These are phyloP conservation scores for Dasysyrphus albostriatus DNA, from an alignment of 2,888 invertebrate species.

Conservation along the genomic window DNA sequence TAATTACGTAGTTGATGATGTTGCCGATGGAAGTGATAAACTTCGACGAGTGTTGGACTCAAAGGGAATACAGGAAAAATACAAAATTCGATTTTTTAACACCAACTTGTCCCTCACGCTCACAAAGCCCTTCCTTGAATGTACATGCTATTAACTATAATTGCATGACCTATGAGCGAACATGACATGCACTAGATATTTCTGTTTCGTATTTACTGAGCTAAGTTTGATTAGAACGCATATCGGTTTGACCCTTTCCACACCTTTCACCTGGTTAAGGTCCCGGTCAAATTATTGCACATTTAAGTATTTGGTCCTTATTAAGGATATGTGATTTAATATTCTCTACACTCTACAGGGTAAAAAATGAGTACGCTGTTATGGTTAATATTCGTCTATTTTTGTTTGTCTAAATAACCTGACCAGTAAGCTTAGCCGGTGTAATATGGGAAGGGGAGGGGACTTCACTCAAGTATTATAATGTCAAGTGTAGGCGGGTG, in stretches of 20 bases:
- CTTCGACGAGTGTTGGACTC: conserved; percentile 31
- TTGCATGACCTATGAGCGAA: conserved; percentile 67
- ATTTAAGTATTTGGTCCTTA: conserved; percentile 50
- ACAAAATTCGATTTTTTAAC: conserved; percentile 65
- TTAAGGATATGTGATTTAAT: conserved; percentile 71
- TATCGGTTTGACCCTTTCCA: conserved; percentile 69
- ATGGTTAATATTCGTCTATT: not conserved
- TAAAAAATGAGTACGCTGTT: not conserved
- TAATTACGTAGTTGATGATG: conserved; percentile 70
- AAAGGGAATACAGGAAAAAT: conserved; percentile 1
- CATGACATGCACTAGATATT: conserved; percentile 46
- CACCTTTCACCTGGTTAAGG: conserved; percentile 57
- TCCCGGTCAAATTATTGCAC: conserved; percentile 66
- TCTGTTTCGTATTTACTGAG: conserved; percentile 34
- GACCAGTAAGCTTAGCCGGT: conserved; percentile 3
- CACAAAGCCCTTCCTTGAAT: conserved; percentile 10
- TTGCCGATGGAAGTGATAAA: conserved; percentile 66
- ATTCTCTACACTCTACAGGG: conserved; percentile 51
- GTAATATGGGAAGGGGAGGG: conserved; percentile 45
- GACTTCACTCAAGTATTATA: conserved; percentile 20
- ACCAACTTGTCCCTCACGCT: conserved; percentile 52
- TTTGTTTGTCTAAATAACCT: conserved; percentile 51
- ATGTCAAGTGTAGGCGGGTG: not conserved
- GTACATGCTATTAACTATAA: conserved; percentile 64
- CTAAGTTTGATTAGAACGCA: conserved; percentile 21